These are phyloP conservation scores for Cataglyphis hispanica DNA, from an alignment of 1,140 invertebrate genomes.

Conservation along the genomic window DNA sequence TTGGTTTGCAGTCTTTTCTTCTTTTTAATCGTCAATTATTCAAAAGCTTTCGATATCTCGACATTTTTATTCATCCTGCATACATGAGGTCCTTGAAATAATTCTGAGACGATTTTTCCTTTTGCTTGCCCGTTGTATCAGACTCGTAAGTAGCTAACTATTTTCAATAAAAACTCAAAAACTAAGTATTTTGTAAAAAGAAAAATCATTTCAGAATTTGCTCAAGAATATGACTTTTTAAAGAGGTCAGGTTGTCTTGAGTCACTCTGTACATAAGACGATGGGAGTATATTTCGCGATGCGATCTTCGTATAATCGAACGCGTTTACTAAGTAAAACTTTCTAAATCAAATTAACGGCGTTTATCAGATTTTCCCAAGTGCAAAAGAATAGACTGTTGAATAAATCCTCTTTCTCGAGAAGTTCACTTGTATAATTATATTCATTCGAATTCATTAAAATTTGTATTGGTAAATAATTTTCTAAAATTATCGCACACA, in stretches of 20 bases:
- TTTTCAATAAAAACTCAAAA: too few species aligned
- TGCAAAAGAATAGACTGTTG: slow-evolving; percentile 8
- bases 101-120: too few species aligned
- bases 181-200: too few species aligned
- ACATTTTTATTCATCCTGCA: background rate
- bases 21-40: too few species aligned
- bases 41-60: too few species aligned
- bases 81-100: too few species aligned
- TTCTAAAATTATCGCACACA: background rate
- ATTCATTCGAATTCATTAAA: slow-evolving; percentile 15
- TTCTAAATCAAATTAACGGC: slow-evolving; percentile 31
- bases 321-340: background rate
- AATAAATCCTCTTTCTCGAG: background rate
- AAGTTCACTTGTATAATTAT: too few species aligned
- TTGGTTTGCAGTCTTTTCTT: background rate
- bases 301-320: background rate
- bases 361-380: background rate
- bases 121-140: too few species aligned
- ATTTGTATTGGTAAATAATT: background rate
- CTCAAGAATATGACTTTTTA: too few species aligned
- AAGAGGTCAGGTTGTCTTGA: too few species aligned
- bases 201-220: too few species aligned
- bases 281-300: background rate
- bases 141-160: too few species aligned
- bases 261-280: background rate